Percentiles rank a stretch among this genome's conserved stretches.
phyloP scores from a whole-genome alignment of 2,113 vertebrate species.

The Hippotragus niger region DNA sequence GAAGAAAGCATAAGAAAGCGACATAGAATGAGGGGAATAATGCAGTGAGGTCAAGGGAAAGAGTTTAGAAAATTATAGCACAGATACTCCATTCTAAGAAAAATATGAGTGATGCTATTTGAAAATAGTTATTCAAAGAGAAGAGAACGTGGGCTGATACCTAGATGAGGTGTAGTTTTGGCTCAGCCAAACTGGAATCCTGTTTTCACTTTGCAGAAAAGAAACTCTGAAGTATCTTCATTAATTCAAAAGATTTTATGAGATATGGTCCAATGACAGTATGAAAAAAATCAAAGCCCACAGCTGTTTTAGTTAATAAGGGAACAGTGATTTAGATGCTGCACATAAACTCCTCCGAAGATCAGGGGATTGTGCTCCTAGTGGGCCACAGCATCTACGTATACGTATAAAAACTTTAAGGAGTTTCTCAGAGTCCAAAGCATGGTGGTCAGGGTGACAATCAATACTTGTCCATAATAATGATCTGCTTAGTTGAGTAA shows the following conservation, averaged over 20 bases:
- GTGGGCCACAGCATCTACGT: neutral
- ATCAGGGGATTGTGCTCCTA: neutral
- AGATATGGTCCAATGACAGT: neutral
- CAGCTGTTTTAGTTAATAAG: constrained; percentile 5
- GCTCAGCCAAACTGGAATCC: neutral
- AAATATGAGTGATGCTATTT: neutral
- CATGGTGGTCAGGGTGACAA: neutral
- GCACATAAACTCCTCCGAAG: neutral
- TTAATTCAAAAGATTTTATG: constrained; percentile 63
- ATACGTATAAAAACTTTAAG: constrained; percentile 61
- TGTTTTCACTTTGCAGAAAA: constrained; percentile 44
- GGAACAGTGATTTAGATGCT: constrained; percentile 17
- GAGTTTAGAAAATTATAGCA: neutral
- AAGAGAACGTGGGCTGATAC: neutral
- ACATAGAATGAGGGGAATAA: neutral
- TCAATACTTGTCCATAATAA: constrained; percentile 1
- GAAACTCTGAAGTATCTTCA: constrained; percentile 7
- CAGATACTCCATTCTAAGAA: neutral
- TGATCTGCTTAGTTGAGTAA: constrained; percentile 69
- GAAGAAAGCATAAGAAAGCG: neutral
- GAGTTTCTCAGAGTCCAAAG: constrained; percentile 39
- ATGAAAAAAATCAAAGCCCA: constrained; percentile 34
- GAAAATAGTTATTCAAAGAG: constrained; percentile 3
- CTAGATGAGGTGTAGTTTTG: neutral
- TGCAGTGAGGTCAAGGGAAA: neutral